Evolutionary conservation across 1,140 invertebrate genomes (phyloP), one percentile per base, ranked within the genome.

Genomic region (Drosophila subobscura): DNA sequence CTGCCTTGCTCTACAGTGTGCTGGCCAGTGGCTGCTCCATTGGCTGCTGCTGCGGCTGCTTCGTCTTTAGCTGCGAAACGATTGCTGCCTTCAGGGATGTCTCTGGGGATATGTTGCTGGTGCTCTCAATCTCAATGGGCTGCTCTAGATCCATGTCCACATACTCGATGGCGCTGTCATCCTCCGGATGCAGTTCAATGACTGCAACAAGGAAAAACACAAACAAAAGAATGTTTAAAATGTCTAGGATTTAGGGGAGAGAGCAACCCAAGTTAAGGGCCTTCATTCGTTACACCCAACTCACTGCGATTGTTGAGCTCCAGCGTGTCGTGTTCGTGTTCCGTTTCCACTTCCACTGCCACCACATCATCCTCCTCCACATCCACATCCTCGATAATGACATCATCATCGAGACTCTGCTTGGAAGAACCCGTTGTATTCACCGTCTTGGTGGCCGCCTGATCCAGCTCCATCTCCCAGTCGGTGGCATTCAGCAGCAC

Each of bases 381-480:
- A 0, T 60, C 56, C 6, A 75, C 56, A 4, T 90, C 68, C 27
- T 88, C 83, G 5, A 89, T 68, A 20, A 91, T 89, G 2, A 86
- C 77, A 57, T 91, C 78, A 56, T 91, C 77, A 6, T 91, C 86
- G 1, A 81, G 54, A n/a, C 16, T 5, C 5, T 77, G 68, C n/a
- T 77, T 85, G 22, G 72, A 29, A 25, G 77, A 41, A 44, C 73
- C 64, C 51, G 47, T 66, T 29, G 70, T 67, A 5, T 54, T 56
- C 12, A 73, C 47, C 4, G 92, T 92, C 12, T 92, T 91, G n/a
- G 92, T 89, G 5, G 92, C 92, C 3, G 92, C 92, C 12, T 93
- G 92, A 52, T 93, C 93, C 20, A 93, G 73, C 70, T 93, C 93
- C 91, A 93, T 93, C 66, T 94, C 93, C 93, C 93, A 94, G 61